Evolutionary conservation across 2,797 vertebrate species (phyloP), one percentile per base, ranked within the genome.

Genomic region (Remorina albescens): DNA sequence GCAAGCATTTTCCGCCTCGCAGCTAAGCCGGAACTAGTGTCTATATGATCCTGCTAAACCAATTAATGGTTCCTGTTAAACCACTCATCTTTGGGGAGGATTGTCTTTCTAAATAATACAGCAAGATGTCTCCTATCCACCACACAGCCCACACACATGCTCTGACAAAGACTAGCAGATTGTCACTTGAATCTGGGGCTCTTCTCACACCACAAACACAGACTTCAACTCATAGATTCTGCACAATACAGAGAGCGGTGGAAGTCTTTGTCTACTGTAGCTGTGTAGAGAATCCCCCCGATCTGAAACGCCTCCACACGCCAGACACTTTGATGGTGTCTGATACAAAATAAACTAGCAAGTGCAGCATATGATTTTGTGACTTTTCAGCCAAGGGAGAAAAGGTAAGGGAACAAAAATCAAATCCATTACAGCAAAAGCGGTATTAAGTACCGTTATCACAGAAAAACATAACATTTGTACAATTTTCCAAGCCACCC

Each of bases 11-110:
- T 90, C 75, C 80, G 75, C 86, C 88, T 89, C 28, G 74, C 77
- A 89, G 91, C 88, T 78, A 91, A 93, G 86, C 86, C 77, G 68
- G 79, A 92, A 92, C 89, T 82, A 74, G 80, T 86, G 86, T 91
- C 84, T 86, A 87, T 91, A 83, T 69, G 88, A 93, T 94, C 84
- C 90, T 70, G 80, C 88, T 93, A 94, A 95, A 94, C 90, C 91
- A 94, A 93, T 94, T 93, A 94, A 93, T 93, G 92, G 86, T 88
- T 93, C 88, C 87, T 88, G 89, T 91, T 94, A 94, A 92, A 92
- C 91, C 92, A 91, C 92, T 92, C 91, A 89, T 93, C 90, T 92
- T 89, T 81, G 71, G 86, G 84, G 86, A 84, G 89, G 82, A 92
- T 89, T 92, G 92, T 92, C 89, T 90, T 91, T 85, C 80, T 93